A percentile compares a stretch with the other conserved stretches of the same genome.
phyloP scores from a whole-genome alignment of 37 sponge, comb jelly and placozoan genomes.

The Mnemiopsis leidyi region DNA sequence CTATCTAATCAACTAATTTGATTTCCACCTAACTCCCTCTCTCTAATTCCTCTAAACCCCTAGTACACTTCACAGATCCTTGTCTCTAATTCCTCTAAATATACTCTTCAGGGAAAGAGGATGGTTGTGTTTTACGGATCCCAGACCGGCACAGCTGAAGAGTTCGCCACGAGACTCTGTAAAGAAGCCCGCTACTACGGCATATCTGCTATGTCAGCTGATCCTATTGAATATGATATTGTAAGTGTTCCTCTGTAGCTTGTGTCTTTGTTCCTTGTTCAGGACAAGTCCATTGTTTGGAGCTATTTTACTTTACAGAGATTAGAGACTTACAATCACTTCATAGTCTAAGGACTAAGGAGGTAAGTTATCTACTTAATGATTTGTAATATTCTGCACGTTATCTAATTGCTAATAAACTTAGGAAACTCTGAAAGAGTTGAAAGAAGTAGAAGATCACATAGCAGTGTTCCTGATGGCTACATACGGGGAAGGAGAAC shows the following conservation, averaged over 20 bases:
- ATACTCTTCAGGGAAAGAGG: conserved; percentile 61
- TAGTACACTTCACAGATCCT: no score
- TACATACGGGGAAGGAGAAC: conserved; percentile 98
- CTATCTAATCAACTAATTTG: no score
- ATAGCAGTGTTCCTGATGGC: conserved; percentile 89
- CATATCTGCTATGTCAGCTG: conserved; percentile 81
- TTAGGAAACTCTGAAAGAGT: conserved; percentile 78
- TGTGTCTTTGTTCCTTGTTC: no score
- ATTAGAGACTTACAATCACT: neutral
- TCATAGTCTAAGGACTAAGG: no score
- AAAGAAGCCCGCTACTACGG: conserved; percentile 86
- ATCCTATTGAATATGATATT: conserved; percentile 85
- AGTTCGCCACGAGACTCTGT: conserved; percentile 85
- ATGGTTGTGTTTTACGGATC: conserved; percentile 97
- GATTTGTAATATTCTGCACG: no score
- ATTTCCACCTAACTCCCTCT: no score
- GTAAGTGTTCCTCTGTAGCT: no score
- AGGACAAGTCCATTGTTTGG: neutral
- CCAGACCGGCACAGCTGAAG: conserved; percentile 98
- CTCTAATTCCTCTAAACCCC: no score
- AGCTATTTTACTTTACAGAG: neutral
- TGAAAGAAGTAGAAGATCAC: conserved; percentile 75
- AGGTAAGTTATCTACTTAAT: no score
- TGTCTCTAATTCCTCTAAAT: no score
- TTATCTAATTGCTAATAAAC: no score